These are phyloP conservation scores for Alviniconcha marisindica DNA, from an alignment of 1,140 invertebrate genomes.

Conservation along the genomic window DNA sequence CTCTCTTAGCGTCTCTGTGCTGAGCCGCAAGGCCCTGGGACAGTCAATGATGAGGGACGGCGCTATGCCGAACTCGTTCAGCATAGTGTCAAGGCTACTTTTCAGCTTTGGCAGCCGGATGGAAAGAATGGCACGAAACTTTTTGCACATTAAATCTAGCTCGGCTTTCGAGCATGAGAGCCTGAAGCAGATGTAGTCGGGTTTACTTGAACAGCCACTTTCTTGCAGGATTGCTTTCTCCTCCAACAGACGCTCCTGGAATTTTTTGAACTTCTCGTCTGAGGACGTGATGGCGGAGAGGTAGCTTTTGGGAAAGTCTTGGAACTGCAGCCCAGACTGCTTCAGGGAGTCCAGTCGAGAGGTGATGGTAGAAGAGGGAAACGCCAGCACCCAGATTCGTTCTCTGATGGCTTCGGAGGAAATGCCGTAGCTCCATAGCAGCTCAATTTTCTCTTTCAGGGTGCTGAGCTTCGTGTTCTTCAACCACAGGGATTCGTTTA, in stretches of 20 bases:
- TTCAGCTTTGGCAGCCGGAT: conserved; percentile 10
- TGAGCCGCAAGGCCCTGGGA: not conserved
- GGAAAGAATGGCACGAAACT: not conserved
- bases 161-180: not conserved
- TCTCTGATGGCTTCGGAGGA: conserved; percentile 30
- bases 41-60: not conserved
- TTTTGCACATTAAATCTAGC: not conserved
- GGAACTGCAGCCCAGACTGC: not conserved
- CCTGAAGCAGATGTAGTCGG: not conserved
- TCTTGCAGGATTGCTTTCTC: conserved; percentile 17
- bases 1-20: not conserved
- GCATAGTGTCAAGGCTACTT: not conserved
- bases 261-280: conserved; percentile 24
- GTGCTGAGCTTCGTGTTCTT: conserved; percentile 17
- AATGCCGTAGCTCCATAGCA: conserved; percentile 4
- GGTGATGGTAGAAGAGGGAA: not conserved
- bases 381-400: conserved; percentile 19
- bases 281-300: not conserved
- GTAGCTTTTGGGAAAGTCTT: conserved; percentile 13
- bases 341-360: not conserved
- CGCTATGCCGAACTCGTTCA: not conserved
- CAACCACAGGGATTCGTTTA: conserved; percentile 13
- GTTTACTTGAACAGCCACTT: conserved; percentile 5
- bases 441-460: conserved; percentile 27
- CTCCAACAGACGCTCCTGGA: conserved; percentile 13